These are phyloP conservation scores for Euglossa dilemma DNA, from an alignment of 1,140 invertebrate genomes.

Conservation along the genomic window DNA sequence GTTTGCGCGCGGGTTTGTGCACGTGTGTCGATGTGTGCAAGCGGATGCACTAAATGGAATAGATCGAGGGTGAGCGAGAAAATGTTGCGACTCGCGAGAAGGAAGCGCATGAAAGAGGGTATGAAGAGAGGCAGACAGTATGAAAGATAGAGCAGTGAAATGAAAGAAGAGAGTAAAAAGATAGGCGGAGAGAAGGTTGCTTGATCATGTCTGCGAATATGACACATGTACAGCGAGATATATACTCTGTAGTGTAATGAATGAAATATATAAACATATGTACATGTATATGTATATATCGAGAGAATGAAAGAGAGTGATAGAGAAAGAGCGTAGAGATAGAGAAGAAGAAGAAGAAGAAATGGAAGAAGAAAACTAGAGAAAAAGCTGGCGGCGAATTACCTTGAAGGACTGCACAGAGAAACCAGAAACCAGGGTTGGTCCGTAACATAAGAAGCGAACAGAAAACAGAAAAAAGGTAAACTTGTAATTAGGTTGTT, in stretches of 20 bases:
- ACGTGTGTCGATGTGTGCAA: neutral
- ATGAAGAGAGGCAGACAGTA: slow-evolving; percentile 43
- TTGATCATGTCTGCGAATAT: slow-evolving; percentile 45
- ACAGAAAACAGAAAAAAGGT: slow-evolving; percentile 79
- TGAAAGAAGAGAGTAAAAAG: slow-evolving; percentile 31
- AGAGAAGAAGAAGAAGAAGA: slow-evolving; percentile 41
- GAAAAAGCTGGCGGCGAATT: slow-evolving; percentile 74
- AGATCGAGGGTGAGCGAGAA: slow-evolving; percentile 63
- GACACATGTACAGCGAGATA: slow-evolving; percentile 26
- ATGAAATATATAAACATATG: slow-evolving; percentile 27
- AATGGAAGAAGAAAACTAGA: slow-evolving; percentile 58
- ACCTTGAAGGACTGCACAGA: slow-evolving; percentile 80
- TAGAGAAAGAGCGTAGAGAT: slow-evolving; percentile 5
- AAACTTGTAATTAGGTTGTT: slow-evolving; percentile 75
- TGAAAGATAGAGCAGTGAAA: slow-evolving; percentile 41
- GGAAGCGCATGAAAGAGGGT: slow-evolving; percentile 46
- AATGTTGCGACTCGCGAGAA: slow-evolving; percentile 56
- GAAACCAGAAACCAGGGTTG: slow-evolving; percentile 78
- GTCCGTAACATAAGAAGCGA: slow-evolving; percentile 79
- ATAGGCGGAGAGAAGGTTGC: slow-evolving; percentile 25
- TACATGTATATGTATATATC: slow-evolving; percentile 38
- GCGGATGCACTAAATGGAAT: slow-evolving; percentile 49
- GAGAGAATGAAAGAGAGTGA: slow-evolving; percentile 13
- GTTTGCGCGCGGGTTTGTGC: neutral
- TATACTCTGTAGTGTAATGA: slow-evolving; percentile 27